Evolutionary conservation across 2,888 invertebrate genomes (phyloP).

Genomic region (Agonopterix subpropinquella): DNA sequence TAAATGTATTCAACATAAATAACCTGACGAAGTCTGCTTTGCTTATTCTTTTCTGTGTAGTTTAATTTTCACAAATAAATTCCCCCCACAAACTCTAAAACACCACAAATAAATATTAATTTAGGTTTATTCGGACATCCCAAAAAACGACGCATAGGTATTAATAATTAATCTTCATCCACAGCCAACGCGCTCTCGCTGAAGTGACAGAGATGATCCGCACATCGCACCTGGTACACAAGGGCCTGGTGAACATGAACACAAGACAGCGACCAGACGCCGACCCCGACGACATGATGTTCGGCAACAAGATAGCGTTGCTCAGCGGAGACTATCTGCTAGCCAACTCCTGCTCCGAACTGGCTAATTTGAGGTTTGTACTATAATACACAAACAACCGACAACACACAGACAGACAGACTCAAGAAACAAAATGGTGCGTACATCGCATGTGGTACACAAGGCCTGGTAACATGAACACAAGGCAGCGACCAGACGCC

Average conservation of each 20-base stretch:
- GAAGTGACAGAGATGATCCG: constrained; percentile 98
- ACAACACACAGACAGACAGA: too few relatives aligned
- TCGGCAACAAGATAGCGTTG: constrained; percentile 96
- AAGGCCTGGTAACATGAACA: constrained; percentile 90
- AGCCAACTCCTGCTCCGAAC: constrained; percentile 90
- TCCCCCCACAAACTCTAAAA: too few relatives aligned
- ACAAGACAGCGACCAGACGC: constrained; percentile 72
- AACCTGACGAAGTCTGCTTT: too few relatives aligned
- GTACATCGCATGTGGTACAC: too few relatives aligned
- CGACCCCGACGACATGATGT: constrained; percentile 86
- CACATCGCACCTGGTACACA: constrained; percentile 93
- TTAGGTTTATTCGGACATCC: too few relatives aligned
- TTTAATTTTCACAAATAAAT: too few relatives aligned
- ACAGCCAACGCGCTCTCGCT: constrained; percentile 88
- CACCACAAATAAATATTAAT: too few relatives aligned
- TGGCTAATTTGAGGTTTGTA: constrained; percentile 81
- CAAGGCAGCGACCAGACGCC: constrained; percentile 70
- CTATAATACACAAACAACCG: constrained; percentile 20
- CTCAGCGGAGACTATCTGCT: constrained; percentile 94
- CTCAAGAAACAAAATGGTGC: too few relatives aligned
- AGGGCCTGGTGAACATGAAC: constrained; percentile 89
- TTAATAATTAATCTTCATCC: neutral
- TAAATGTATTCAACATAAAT: too few relatives aligned
- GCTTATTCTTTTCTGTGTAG: too few relatives aligned
- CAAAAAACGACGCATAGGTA: too few relatives aligned